A percentile compares a stretch with the other conserved stretches of the same genome.
Conservation (phyloP, 2,797 vertebrate species). For the Micromesistius poutassou region DNA sequence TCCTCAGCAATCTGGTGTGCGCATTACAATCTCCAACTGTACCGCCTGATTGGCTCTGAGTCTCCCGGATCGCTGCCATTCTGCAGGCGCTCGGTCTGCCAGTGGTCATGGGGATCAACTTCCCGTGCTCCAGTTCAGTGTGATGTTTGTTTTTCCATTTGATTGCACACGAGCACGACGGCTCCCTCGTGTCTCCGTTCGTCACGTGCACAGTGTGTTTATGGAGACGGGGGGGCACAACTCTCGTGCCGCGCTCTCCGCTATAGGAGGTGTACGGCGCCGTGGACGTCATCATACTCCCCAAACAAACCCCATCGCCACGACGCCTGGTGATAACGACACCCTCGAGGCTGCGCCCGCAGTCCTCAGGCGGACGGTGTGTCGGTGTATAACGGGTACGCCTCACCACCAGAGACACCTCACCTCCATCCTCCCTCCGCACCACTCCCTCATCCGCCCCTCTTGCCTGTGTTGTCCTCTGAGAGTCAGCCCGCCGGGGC, state of each 20-base stretch:
- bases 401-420: background rate
- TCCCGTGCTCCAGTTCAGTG: background rate
- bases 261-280: background rate
- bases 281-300: background rate
- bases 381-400: background rate
- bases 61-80: background rate
- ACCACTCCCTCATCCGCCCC: slow-evolving; percentile 24
- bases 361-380: background rate
- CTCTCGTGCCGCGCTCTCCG: background rate
- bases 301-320: background rate
- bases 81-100: background rate
- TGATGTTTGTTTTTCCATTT: background rate
- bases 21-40: background rate
- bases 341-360: background rate
- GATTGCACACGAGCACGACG: background rate
- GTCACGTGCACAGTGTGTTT: background rate
- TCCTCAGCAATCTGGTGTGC: background rate
- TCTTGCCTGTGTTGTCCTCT: slow-evolving; percentile 31
- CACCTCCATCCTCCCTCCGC: background rate
- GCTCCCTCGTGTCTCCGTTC: background rate
- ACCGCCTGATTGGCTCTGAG: background rate
- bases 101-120: background rate
- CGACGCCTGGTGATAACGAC: background rate
- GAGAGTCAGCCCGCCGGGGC: background rate
- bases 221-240: background rate